These are phyloP conservation scores for Dasyprocta punctata DNA, from an alignment of 2,113 vertebrate species.

Conservation along the genomic window DNA sequence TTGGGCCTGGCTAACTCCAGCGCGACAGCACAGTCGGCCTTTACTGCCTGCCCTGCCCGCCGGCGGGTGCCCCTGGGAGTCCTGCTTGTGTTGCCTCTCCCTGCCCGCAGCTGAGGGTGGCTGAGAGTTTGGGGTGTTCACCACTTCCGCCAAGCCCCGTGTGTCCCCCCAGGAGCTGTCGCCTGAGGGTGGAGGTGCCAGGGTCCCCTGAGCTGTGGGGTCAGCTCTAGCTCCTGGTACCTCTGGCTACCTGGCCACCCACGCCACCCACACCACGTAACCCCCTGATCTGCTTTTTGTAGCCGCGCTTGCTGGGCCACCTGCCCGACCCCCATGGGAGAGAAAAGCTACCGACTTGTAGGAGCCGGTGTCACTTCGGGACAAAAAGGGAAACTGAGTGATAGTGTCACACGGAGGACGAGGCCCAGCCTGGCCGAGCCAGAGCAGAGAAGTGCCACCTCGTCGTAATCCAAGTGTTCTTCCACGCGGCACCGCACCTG, in stretches of 20 bases:
- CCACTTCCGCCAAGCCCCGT: not conserved
- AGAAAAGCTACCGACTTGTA: conserved; percentile 86
- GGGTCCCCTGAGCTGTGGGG: not conserved
- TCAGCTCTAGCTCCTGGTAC: no score
- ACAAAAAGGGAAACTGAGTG: conserved; percentile 84
- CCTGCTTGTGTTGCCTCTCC: rapidly evolving
- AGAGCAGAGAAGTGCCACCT: conserved; percentile 55
- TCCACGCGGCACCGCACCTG: not conserved
- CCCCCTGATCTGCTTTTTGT: not conserved
- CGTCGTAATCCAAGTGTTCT: conserved; percentile 68
- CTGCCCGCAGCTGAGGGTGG: not conserved
- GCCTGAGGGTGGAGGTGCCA: no score
- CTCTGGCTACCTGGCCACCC: not conserved
- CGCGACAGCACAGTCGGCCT: not conserved
- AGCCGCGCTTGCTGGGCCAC: conserved; percentile 89
- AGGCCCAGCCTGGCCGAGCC: conserved; percentile 53
- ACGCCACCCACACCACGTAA: not conserved
- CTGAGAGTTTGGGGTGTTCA: not conserved
- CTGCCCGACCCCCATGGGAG: conserved; percentile 85
- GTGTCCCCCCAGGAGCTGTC: not conserved
- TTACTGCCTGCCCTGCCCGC: not conserved
- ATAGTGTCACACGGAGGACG: conserved; percentile 88
- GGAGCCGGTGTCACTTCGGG: conserved; percentile 87
- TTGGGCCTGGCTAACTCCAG: rapidly evolving
- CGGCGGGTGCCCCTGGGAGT: rapidly evolving